Evolutionary conservation across 2,113 vertebrate genomes (phyloP), one percentile per base, ranked within the genome.

Genomic region (Mirza zaza): DNA sequence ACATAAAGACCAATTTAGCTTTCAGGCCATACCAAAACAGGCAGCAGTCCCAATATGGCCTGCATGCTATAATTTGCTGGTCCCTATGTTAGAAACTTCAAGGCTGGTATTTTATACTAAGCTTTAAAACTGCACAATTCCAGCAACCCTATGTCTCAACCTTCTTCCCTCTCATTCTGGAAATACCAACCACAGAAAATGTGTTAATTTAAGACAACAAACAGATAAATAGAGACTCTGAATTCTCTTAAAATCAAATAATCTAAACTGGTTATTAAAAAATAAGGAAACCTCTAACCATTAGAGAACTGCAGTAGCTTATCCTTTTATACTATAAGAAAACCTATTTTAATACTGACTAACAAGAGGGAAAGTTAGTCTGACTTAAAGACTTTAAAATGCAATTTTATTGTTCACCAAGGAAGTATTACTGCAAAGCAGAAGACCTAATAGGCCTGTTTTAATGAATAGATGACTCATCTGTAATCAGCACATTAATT

Each of bases 381-480:
- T 97, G 95, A 97, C 96, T 98, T 96, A 97, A 94, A 97, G 93
- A 95, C 96, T 96, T 96, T 89, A 91, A 97, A 96, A 97, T 94
- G 87, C 83, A 97, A 91, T 97, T 97, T 97, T 97, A 97, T 95
- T 97, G 87, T 95, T 97, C 96, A 97, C 90, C 70, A 96, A 97
- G 96, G 96, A 97, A 98, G 95, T 95, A 97, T 96, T 87, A 97
- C 87, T 93, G 87, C 59, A 96, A 96, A 95, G 84, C 90, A 97
- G 89, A 97, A 97, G 95, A 95, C 88, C 96, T 97, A 97, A 93
- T 91, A 97, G 96, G 87, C 59, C 92, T 97, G 89, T 94, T 98
- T 98, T 95, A 97, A 98, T 97, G 96, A 98, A 98, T 93, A 97
- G 95, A 97, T 98, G 96, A 97, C 91, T 98, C 97, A 98, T 97